These are phyloP conservation scores for Gadus macrocephalus DNA, from an alignment of 2,113 vertebrate species.

Conservation along the genomic window DNA sequence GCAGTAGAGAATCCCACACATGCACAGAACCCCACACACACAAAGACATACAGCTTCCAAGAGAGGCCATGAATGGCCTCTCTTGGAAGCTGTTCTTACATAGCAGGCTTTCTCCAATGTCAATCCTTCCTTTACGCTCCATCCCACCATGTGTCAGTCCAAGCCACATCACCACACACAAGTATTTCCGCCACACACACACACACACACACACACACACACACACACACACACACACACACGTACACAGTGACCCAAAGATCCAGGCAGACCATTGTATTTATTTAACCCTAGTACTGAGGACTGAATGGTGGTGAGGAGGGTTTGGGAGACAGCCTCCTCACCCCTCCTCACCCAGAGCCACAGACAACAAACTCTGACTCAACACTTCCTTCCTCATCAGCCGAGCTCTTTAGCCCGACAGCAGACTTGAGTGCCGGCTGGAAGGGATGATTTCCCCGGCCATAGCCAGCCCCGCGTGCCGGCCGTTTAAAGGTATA, in stretches of 20 bases:
- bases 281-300: constrained; percentile 26
- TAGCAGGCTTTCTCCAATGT: no score
- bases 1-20: background rate
- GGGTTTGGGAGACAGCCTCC: constrained; percentile 1
- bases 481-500: no score
- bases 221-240: constrained; percentile 3
- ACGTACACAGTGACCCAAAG: constrained; percentile 23
- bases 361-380: background rate
- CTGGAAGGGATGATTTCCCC: no score
- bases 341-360: no score
- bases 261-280: constrained; percentile 52
- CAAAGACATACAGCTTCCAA: background rate
- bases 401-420: background rate
- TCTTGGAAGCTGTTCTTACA: constrained; percentile 10
- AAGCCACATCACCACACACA: no score
- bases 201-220: constrained; percentile 6
- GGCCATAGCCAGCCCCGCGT: no score
- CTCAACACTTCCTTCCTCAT: background rate
- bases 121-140: no score
- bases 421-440: background rate
- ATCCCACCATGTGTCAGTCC: no score
- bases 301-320: background rate
- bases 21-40: background rate
- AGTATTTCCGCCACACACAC: background rate
- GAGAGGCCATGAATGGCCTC: constrained; percentile 10